A percentile compares a stretch with the other conserved stretches of the same genome.
phyloP scores from a whole-genome alignment of 1,140 invertebrate genomes.

The Leguminivora glycinivorella region DNA sequence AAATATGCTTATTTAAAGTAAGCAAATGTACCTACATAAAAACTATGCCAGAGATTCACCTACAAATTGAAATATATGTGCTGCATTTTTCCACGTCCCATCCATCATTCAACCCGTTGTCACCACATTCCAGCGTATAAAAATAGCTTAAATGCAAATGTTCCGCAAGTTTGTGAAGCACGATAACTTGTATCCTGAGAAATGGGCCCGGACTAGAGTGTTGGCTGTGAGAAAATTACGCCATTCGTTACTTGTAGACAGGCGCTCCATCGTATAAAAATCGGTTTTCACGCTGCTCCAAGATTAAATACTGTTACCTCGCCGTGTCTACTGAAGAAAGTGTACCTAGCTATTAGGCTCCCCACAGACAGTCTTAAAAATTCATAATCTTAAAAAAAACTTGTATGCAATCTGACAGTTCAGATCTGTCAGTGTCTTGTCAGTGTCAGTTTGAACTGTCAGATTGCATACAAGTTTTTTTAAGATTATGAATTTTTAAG shows the following conservation, averaged over 20 bases:
- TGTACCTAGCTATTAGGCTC: background rate
- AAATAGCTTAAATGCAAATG: constrained; percentile 32
- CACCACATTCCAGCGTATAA: constrained; percentile 10
- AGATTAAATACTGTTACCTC: constrained; percentile 18
- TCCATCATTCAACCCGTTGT: constrained; percentile 28
- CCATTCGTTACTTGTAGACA: constrained; percentile 40
- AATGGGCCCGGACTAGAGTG: constrained; percentile 35
- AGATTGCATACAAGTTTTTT: too few species aligned
- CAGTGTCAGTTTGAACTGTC: too few species aligned
- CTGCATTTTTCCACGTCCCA: constrained; percentile 1
- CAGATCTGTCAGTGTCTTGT: too few species aligned
- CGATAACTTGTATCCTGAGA: constrained; percentile 42
- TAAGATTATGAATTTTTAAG: too few species aligned
- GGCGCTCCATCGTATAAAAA: constrained; percentile 32
- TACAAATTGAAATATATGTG: constrained; percentile 17
- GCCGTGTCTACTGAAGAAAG: background rate
- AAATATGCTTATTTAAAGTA: too few species aligned
- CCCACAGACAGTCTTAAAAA: too few species aligned
- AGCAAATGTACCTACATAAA: background rate
- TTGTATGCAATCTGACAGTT: too few species aligned
- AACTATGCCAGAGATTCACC: background rate
- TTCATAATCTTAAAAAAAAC: too few species aligned
- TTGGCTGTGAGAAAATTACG: constrained; percentile 43
- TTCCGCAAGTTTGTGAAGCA: constrained; percentile 33
- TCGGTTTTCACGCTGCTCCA: constrained; percentile 1